Evolutionary conservation across 37 sponge, comb jelly and placozoan genomes (phyloP).

Genomic region (Ianthella basta): DNA sequence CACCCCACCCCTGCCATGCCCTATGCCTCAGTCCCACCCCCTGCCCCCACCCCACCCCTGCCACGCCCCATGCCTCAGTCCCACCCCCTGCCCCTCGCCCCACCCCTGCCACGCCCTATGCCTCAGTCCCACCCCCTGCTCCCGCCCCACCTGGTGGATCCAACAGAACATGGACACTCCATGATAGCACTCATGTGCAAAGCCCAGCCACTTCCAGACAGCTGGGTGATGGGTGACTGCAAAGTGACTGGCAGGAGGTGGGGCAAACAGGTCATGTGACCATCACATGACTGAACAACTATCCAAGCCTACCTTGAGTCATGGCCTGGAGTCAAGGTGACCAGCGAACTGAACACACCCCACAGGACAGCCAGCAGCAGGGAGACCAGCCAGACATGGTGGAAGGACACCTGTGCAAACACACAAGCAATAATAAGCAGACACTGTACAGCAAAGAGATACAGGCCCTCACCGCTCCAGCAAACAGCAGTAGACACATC

Average conservation of each 20-base stretch:
- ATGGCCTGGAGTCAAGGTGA: constrained; percentile 33
- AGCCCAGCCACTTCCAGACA: constrained; percentile 38
- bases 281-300: not conserved
- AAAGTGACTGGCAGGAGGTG: constrained; percentile 24
- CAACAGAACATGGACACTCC: constrained; percentile 23
- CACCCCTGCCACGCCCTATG: no score
- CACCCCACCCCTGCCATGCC: no score
- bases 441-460: no score
- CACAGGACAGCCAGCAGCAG: not conserved
- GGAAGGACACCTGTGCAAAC: not conserved
- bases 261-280: constrained; percentile 8
- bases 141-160: constrained; percentile 12
- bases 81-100: no score
- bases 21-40: no score
- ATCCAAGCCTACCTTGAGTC: constrained; percentile 1
- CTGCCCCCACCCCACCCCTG: no score
- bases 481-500: no score
- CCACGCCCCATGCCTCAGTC: no score
- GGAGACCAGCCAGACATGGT: not conserved
- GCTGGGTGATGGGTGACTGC: constrained; percentile 39
- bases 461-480: no score
- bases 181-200: not conserved
- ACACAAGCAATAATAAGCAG: no score
- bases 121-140: no score
- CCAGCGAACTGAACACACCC: constrained; percentile 26